Evolutionary conservation across 2,797 vertebrate species (phyloP).

Genomic region (Gouania willdenowi): DNA sequence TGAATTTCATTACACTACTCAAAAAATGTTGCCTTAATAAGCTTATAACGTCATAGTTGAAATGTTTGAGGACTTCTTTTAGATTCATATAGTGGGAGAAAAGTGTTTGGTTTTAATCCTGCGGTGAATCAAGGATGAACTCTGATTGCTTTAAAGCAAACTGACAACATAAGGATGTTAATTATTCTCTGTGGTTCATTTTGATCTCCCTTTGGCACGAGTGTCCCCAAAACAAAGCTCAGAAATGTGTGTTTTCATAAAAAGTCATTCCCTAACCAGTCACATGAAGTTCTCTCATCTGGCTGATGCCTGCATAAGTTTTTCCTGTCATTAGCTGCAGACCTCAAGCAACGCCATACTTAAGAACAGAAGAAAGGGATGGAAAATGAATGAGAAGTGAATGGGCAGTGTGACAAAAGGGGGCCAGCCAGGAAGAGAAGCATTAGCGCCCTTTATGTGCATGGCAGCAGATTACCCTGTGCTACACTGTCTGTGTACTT

Average conservation of each 20-base stretch:
- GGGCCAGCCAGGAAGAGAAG: conserved; percentile 64
- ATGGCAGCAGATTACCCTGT: conserved; percentile 59
- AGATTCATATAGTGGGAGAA: neutral
- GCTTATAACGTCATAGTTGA: neutral
- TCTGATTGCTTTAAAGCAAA: conserved; percentile 49
- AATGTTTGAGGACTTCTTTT: neutral
- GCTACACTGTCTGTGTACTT: conserved; percentile 65
- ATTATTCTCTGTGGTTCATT: conserved; percentile 24
- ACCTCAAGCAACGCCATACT: conserved; percentile 48
- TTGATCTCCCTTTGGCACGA: conserved; percentile 18
- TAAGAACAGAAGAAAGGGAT: conserved; percentile 41
- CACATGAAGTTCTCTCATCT: conserved; percentile 44
- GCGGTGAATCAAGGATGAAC: conserved; percentile 7
- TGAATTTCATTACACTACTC: conserved; percentile 19
- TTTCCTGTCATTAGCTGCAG: conserved; percentile 48
- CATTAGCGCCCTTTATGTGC: conserved; percentile 67
- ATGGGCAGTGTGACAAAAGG: conserved; percentile 58
- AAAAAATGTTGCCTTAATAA: neutral
- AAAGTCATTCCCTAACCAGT: conserved; percentile 11
- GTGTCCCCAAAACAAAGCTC: conserved; percentile 26
- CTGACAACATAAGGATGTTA: conserved; percentile 53
- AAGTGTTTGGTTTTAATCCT: conserved; percentile 3
- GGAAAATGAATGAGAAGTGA: conserved; percentile 57
- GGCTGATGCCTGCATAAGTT: conserved; percentile 36
- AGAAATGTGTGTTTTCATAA: conserved; percentile 36